Evolutionary conservation across 2,797 vertebrate genomes (phyloP).

Genomic region (Chelonia mydas): DNA sequence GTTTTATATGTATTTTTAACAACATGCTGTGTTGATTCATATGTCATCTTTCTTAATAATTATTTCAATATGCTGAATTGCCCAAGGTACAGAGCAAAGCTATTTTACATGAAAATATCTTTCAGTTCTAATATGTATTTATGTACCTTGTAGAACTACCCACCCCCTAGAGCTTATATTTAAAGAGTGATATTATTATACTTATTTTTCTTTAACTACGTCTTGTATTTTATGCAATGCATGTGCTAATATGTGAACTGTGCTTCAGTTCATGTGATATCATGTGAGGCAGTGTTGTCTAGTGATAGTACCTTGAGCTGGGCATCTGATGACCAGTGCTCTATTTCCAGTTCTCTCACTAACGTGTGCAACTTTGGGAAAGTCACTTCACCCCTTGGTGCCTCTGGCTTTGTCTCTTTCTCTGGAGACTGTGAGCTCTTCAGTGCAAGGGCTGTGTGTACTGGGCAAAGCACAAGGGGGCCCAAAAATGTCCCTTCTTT

Average conservation of each 20-base stretch:
- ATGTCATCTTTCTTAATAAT: constrained; percentile 41
- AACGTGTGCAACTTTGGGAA: neutral
- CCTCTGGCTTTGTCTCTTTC: neutral
- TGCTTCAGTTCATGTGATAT: accelerated
- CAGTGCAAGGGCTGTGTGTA: accelerated
- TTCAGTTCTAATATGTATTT: neutral
- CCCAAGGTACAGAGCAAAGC: constrained; percentile 17
- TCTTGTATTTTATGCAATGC: accelerated
- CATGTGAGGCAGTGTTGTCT: accelerated
- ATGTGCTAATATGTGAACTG: accelerated
- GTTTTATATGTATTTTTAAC: neutral
- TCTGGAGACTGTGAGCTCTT: neutral
- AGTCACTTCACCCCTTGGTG: neutral
- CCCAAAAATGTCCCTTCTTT: neutral
- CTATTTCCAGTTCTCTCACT: neutral
- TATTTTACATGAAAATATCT: neutral
- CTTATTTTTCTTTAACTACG: neutral
- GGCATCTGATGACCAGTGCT: neutral
- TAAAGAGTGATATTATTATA: neutral
- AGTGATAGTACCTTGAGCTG: accelerated
- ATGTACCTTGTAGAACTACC: neutral
- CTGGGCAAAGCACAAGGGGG: too few relatives aligned
- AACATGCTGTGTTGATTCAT: constrained; percentile 46
- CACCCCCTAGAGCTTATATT: neutral
- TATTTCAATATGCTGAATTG: constrained; percentile 37